phyloP scores from a whole-genome alignment of 1,140 invertebrate species.

The Drosophila ohnishii region DNA sequence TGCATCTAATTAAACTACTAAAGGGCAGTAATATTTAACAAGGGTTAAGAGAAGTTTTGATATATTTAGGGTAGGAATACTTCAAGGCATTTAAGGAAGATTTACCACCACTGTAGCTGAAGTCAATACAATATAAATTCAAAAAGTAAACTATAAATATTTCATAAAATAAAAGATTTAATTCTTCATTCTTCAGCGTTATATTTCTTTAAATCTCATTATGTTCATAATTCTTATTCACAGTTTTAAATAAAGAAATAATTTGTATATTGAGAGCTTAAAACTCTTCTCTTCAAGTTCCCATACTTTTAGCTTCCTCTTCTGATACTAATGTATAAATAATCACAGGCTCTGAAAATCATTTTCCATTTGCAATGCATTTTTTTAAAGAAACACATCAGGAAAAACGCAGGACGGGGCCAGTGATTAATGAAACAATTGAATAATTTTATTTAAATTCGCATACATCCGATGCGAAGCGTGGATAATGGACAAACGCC shows the following conservation, averaged over 20 bases:
- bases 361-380: slow-evolving; percentile 55
- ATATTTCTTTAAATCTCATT: too few relatives aligned
- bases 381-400: slow-evolving; percentile 12
- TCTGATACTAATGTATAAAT: slow-evolving; percentile 26
- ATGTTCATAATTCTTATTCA: neutral
- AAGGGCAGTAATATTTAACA: slow-evolving; percentile 4
- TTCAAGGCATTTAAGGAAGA: neutral
- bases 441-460: slow-evolving; percentile 81
- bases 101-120: neutral
- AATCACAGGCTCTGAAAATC: slow-evolving; percentile 45
- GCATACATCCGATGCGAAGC: slow-evolving; percentile 76
- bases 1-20: neutral
- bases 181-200: too few relatives aligned
- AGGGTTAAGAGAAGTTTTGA: neutral
- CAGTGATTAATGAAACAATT: slow-evolving; percentile 72
- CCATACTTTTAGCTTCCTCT: neutral
- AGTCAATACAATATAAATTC: neutral
- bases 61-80: neutral
- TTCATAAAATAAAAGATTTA: too few relatives aligned
- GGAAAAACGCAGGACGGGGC: slow-evolving; percentile 30
- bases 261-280: neutral
- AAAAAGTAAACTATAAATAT: neutral
- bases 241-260: too few relatives aligned
- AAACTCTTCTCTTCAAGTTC: neutral
- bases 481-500: slow-evolving; percentile 72